These are phyloP conservation scores for Brenthis ino DNA, from an alignment of 2,888 invertebrate genomes.

Conservation along the genomic window DNA sequence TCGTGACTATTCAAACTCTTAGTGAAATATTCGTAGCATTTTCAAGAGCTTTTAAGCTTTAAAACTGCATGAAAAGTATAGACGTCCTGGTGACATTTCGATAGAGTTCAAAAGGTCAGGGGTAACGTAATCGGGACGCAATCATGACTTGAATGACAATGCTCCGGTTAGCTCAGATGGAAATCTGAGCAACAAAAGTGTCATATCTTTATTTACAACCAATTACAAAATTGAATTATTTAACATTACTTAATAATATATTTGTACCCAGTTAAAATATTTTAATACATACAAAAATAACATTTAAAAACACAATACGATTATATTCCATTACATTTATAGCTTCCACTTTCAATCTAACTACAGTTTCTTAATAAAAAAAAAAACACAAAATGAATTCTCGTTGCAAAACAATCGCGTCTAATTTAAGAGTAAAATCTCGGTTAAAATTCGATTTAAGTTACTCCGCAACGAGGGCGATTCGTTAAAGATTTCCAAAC, in stretches of 20 bases:
- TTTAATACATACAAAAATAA: neutral
- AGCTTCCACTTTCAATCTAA: constrained; percentile 9
- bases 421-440: constrained; percentile 36
- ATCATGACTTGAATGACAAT: constrained; percentile 72
- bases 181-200: constrained; percentile 34
- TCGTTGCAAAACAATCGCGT: constrained; percentile 31
- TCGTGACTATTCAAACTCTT: constrained; percentile 9
- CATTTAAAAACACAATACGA: neutral
- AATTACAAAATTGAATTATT: neutral
- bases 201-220: neutral
- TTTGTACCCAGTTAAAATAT: neutral
- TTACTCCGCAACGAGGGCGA: constrained; percentile 40
- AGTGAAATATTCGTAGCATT: constrained; percentile 8
- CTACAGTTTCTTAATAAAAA: constrained; percentile 21
- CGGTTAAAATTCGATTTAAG: constrained; percentile 35
- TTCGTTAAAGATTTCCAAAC: constrained; percentile 55
- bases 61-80: constrained; percentile 35
- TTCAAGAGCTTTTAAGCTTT: constrained; percentile 13
- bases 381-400: constrained; percentile 26
- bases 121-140: constrained; percentile 67
- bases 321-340: neutral
- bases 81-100: constrained; percentile 64
- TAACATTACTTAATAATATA: neutral
- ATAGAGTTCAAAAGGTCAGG: constrained; percentile 76
- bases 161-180: constrained; percentile 54